These are phyloP conservation scores for Masnerella sp. DNA, from an alignment of 2,888 invertebrate genomes.

Conservation along the genomic window DNA sequence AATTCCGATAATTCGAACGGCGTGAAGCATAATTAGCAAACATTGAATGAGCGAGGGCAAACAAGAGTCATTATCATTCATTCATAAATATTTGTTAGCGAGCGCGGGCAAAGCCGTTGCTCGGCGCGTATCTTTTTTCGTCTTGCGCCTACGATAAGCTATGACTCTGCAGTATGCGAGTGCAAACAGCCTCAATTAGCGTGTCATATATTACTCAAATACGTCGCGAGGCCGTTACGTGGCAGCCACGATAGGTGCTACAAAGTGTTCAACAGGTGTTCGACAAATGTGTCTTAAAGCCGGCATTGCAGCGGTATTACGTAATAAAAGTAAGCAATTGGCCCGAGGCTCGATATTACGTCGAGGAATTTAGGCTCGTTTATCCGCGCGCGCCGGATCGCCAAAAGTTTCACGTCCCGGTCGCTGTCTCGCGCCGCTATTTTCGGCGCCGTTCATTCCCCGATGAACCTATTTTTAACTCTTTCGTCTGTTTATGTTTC, in stretches of 20 bases:
- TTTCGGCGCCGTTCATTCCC: neutral
- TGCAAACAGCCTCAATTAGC: conserved; percentile 60
- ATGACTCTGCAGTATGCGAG: conserved; percentile 45
- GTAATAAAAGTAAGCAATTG: conserved; percentile 62
- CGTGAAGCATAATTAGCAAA: conserved; percentile 2
- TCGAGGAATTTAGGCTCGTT: conserved; percentile 54
- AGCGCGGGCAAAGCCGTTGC: conserved; percentile 4
- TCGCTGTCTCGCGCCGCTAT: conserved; percentile 5
- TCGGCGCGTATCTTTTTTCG: conserved; percentile 23
- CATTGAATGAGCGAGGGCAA: conserved; percentile 22
- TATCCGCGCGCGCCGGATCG: conserved; percentile 47
- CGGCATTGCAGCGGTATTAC: conserved; percentile 55
- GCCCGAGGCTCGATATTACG: conserved; percentile 56
- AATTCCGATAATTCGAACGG: too few species aligned
- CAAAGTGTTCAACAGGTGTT: conserved; percentile 62
- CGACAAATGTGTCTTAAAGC: conserved; percentile 61
- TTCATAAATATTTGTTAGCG: conserved; percentile 51
- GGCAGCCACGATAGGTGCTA: conserved; percentile 57
- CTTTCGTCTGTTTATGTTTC: neutral
- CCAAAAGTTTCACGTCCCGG: conserved; percentile 37
- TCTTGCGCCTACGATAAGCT: conserved; percentile 42
- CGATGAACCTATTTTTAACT: neutral
- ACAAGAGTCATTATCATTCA: conserved; percentile 29
- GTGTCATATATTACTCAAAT: conserved; percentile 60
- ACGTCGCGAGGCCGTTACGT: conserved; percentile 58